Percentiles rank a stretch among this genome's conserved stretches.
phyloP scores from a whole-genome alignment of 2,888 invertebrate genomes.

The Philhelius pedissequus region DNA sequence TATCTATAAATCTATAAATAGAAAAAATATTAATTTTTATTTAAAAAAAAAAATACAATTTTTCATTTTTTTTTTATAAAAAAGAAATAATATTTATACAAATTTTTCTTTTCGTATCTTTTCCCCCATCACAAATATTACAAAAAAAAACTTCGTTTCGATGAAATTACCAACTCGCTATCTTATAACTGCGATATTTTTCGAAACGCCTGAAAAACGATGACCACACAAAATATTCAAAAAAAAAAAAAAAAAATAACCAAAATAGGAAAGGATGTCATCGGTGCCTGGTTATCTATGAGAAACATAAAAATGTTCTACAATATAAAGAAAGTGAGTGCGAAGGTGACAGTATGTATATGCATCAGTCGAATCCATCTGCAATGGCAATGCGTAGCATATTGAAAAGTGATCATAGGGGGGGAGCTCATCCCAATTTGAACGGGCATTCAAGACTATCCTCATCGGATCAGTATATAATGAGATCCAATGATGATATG shows the following conservation, averaged over 20 bases:
- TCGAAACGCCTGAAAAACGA: conserved; percentile 48
- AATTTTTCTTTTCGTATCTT: conserved; percentile 64
- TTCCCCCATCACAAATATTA: conserved; percentile 60
- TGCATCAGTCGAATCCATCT: conserved; percentile 80
- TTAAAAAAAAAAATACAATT: conserved; percentile 6
- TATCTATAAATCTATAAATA: conserved; percentile 57
- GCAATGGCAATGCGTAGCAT: conserved; percentile 80
- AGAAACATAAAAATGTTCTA: conserved; percentile 95
- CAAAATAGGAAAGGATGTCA: conserved; percentile 91
- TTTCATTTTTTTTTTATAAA: conserved; percentile 38
- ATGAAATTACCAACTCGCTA: conserved; percentile 63
- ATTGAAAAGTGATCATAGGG: conserved; percentile 80
- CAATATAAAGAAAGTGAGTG: conserved; percentile 99
- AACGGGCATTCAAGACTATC: conserved; percentile 80
- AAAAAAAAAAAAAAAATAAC: conserved; percentile 16
- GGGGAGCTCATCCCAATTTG: conserved; percentile 80
- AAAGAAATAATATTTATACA: conserved; percentile 60
- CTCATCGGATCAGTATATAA: conserved; percentile 80
- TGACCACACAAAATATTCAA: neutral
- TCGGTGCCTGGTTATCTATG: conserved; percentile 96
- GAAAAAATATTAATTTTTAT: conserved; percentile 22
- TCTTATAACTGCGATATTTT: conserved; percentile 62
- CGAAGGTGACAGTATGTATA: conserved; percentile 80
- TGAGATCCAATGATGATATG: conserved; percentile 80
- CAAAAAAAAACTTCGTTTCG: conserved; percentile 69